Base-by-base conservation (phyloP, 2,113 vertebrate genomes). In the Vombatus ursinus region DNA sequence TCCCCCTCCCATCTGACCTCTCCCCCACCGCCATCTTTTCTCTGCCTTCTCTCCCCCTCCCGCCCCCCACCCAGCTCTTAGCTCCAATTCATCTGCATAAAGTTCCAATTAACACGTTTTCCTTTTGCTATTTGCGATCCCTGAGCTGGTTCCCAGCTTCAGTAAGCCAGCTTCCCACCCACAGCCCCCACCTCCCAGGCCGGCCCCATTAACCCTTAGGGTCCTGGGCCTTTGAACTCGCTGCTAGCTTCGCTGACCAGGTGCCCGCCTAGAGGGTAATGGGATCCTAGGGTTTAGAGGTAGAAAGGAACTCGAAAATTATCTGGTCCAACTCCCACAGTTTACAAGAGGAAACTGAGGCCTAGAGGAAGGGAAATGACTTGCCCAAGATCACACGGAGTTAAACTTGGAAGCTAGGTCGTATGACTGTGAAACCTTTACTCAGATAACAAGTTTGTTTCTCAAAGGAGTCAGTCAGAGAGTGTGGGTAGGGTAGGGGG, bases 91-190 rank as follows among this genome's bases (percentile, higher is more conserved):
- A 96, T 97, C 92, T 97, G 93, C 94, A 92, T 95, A 93, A 95
- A 95, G 95, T 94, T 96, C 97, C 97, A 97, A 96, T 97, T 97
- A 97, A 95, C 95, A 96, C 95, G 50, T 97, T 95, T 92, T 91
- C 50, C 96, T 92, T 92, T 26, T 51, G 94, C 97, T 96, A 68
- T 94, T 94, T 91, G 89, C 26, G 90, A 93, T 95, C 96, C 96
- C 95, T 49, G 95, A 94, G 91, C 89, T 92, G 47, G 90, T 95
- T 97, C 95, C 90, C 89, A 93, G 77, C 90, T 89, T 31, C 0
- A 31, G 90, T 44, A 23, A 93, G 94, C 94, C 53, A 31, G 47
- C 95, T 90, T 89, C 92, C 93, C 50, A 44, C 91, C 92, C 68
- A 95, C 92, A 54, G 94, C 93, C 92, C 28, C 91, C 91, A 92